Percentiles rank a stretch among this genome's conserved stretches.
Evolutionary conservation across 1,140 invertebrate species (phyloP).

Genomic region (Orchesella cincta): DNA sequence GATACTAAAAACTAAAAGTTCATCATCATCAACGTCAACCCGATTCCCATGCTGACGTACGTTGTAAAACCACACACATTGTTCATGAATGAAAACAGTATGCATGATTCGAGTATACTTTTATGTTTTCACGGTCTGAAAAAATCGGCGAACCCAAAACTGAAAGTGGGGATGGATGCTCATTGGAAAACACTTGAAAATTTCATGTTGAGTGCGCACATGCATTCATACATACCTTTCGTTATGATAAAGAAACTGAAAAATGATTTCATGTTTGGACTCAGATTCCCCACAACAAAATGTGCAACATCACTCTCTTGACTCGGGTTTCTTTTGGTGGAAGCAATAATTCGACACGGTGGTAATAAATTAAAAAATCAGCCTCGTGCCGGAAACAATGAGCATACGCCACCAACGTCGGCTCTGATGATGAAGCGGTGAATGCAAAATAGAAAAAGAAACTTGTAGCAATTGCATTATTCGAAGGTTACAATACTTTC

Average conservation of each 20-base stretch:
- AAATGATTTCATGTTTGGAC: background rate
- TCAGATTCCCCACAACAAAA: conserved; percentile 37
- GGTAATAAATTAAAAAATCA: conserved; percentile 49
- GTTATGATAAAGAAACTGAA: background rate
- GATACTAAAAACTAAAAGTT: background rate
- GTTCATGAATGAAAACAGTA: background rate
- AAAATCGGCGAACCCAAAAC: background rate
- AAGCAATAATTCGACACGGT: conserved; percentile 46
- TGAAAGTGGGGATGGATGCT: background rate
- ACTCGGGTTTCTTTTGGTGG: background rate
- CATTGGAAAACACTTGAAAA: conserved; percentile 7
- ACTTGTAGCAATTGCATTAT: no score
- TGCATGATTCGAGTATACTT: background rate
- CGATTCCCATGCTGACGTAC: conserved; percentile 3
- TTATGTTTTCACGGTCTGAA: no score
- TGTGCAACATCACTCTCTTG: conserved; percentile 41
- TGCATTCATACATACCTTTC: background rate
- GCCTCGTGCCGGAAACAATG: conserved; percentile 45
- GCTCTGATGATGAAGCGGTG: background rate
- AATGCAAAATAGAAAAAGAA: no score
- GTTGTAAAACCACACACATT: conserved; percentile 15
- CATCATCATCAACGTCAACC: background rate
- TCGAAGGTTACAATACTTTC: no score
- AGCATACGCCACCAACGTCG: conserved; percentile 34
- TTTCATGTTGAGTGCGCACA: background rate